These are phyloP conservation scores for Menura novaehollandiae DNA, from an alignment of 2,113 vertebrate species.

Conservation along the genomic window DNA sequence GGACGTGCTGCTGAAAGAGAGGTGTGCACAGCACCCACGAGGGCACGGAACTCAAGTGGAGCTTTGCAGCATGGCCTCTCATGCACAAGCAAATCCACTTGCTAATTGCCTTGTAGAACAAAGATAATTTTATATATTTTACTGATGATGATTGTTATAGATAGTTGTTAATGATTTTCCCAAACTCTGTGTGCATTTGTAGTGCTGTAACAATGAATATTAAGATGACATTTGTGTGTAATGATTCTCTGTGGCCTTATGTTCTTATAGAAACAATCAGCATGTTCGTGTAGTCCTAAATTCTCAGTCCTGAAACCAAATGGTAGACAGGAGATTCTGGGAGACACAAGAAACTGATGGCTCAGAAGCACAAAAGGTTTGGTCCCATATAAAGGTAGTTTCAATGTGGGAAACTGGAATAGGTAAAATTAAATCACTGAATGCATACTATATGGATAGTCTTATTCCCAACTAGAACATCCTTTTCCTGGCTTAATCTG, in stretches of 20 bases:
- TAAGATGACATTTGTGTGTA: neutral
- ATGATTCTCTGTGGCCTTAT: neutral
- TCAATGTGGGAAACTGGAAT: neutral
- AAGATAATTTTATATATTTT: neutral
- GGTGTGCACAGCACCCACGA: accelerated
- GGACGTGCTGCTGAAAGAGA: neutral
- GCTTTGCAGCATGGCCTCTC: neutral
- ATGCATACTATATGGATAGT: neutral
- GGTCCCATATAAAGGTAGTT: neutral
- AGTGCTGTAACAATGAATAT: neutral
- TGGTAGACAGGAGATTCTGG: neutral
- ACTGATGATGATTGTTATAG: neutral
- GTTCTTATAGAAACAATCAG: neutral
- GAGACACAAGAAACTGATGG: neutral
- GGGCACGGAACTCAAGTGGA: neutral
- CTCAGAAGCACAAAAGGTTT: neutral
- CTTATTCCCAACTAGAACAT: neutral
- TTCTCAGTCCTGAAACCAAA: neutral
- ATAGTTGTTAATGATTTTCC: neutral
- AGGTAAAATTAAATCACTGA: neutral
- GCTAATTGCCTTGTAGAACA: neutral
- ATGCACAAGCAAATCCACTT: neutral
- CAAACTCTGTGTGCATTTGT: neutral
- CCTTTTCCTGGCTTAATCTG: neutral
- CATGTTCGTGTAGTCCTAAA: neutral